Conservation (phyloP, 2,797 vertebrate species). For the Poecilia picta region DNA sequence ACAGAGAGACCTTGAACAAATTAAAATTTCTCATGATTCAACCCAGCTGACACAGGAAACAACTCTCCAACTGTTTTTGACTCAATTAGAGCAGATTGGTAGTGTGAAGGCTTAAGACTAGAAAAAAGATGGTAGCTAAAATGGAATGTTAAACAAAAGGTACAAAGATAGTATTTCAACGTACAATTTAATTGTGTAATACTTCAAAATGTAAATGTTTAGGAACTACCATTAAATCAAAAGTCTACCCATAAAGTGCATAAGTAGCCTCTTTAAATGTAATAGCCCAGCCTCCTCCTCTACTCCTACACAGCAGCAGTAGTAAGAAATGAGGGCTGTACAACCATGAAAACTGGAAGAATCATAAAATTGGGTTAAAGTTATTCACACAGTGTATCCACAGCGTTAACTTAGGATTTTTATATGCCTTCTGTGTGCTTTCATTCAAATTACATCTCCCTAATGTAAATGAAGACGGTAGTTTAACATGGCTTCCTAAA, state of each 20-base stretch:
- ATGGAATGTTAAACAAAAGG: background rate
- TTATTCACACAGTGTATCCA: conserved; percentile 4
- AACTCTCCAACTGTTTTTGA: background rate
- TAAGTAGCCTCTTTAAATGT: background rate
- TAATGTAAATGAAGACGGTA: conserved; percentile 21
- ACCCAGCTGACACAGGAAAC: background rate
- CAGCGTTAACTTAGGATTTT: background rate
- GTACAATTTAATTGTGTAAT: background rate
- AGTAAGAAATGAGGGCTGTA: conserved; percentile 9
- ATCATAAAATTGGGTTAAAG: conserved; percentile 7
- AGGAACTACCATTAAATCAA: background rate
- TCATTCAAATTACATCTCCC: conserved; percentile 2
- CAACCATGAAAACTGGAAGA: background rate
- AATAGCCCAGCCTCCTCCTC: background rate
- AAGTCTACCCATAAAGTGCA: background rate
- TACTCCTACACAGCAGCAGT: background rate
- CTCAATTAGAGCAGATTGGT: background rate
- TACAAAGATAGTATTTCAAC: background rate
- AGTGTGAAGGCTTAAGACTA: background rate
- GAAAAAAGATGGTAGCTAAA: background rate
- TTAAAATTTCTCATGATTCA: background rate
- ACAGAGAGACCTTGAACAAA: background rate
- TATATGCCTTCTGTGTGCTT: background rate
- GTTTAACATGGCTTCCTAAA: conserved; percentile 10
- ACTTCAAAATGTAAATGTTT: background rate